These are phyloP conservation scores for Petrocephalus microphthalmus DNA, from an alignment of 2,113 vertebrate species.

Conservation along the genomic window DNA sequence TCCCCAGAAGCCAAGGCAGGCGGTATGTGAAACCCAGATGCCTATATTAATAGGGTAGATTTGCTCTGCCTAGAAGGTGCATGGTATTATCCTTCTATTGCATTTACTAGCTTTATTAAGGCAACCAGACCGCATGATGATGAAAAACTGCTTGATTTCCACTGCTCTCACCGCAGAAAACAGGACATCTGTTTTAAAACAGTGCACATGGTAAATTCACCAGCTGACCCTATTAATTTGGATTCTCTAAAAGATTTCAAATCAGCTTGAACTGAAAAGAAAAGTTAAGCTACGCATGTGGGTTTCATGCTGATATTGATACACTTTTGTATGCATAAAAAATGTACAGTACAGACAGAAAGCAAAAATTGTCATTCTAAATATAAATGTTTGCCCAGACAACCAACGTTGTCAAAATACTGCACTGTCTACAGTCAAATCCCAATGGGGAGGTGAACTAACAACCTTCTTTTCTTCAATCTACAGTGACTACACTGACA, in stretches of 20 bases:
- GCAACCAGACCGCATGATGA: too few relatives aligned
- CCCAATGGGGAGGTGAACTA: neutral
- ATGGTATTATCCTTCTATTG: too few relatives aligned
- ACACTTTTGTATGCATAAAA: too few relatives aligned
- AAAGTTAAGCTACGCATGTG: neutral
- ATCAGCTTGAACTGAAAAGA: neutral
- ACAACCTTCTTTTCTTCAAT: neutral
- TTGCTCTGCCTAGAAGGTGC: too few relatives aligned
- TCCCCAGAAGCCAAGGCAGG: too few relatives aligned
- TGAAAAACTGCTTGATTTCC: too few relatives aligned
- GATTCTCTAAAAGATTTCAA: neutral
- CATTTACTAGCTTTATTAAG: too few relatives aligned
- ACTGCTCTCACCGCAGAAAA: too few relatives aligned
- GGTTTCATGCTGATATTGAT: neutral
- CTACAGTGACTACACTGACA: neutral
- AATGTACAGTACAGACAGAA: neutral
- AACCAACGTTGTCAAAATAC: neutral
- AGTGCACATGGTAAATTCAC: neutral
- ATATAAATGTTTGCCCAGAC: neutral
- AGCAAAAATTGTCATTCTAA: neutral
- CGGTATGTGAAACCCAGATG: too few relatives aligned
- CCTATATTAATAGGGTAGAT: too few relatives aligned
- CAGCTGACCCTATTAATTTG: neutral
- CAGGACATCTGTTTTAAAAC: neutral
- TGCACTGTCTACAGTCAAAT: neutral